Base-by-base conservation (phyloP, 2,888 invertebrate genomes). In the Gerris lacustris region DNA sequence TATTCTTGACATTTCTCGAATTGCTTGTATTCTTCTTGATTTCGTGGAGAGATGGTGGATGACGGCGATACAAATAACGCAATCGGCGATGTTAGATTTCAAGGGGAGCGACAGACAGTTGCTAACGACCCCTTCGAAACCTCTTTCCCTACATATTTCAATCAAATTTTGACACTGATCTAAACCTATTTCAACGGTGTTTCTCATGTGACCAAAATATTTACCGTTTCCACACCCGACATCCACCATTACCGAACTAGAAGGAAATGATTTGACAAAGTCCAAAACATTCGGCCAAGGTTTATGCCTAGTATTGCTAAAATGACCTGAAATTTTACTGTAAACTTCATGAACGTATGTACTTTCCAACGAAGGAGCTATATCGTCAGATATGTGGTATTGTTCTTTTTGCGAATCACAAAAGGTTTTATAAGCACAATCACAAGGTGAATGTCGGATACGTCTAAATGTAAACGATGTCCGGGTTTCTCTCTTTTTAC, bases 211-310 rank as follows among this genome's bases (percentile, higher is more conserved):
- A 69, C 86, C 84, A 70, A 99, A 85, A 81, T 99, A 98, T 84
- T 99, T 99, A 63, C 98, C 99, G 83, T 99, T 99, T 9, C 99
- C 99, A 80, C 97, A 96, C 6, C 99, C 99, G 62, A 97, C 86
- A 81, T 99, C 99, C 6, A 96, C 79, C 15, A 98, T 79, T 9
- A 95, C 79, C 1, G 90, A 86, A 0, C 91, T 92, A 0, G 80
- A 72, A 0, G 85, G 79, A 74, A 94, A 86, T 6, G 82, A 82
- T 17, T 84, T 80, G 45, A 95, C 82, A 82, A 98, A 99, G 75
- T 88, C 83, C 0, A 86, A 83, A 0, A 99, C 95, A 75, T 87
- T 87, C 0, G 96, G 96, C 99, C 99, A 99, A 18, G 92, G 91
- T 77, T 90, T 91, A 80, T 95, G 94, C 15, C 99, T 85, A 0